These are phyloP conservation scores for Scylla paramamosain DNA, from an alignment of 1,140 invertebrate species.

Conservation along the genomic window DNA sequence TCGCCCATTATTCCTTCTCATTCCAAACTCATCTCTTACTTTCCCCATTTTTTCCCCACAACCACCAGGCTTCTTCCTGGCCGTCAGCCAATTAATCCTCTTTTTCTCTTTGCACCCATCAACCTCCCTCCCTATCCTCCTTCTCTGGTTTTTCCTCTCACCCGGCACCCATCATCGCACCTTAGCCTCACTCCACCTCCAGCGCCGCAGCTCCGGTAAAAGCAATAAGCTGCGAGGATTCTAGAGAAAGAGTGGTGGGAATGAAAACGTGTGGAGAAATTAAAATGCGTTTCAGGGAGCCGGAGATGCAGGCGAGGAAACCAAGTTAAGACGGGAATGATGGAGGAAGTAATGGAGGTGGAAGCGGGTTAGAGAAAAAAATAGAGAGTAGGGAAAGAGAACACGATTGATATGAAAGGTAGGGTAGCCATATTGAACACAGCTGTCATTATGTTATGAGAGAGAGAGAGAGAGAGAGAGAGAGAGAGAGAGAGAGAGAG, in stretches of 20 bases:
- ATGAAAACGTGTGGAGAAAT: conserved; percentile 23
- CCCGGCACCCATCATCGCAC: background rate
- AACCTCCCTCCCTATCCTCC: background rate
- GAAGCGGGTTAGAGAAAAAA: too few species aligned
- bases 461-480: conserved; percentile 34
- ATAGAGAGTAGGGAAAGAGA: too few species aligned
- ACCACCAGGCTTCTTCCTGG: background rate
- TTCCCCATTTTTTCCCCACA: background rate
- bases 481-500: conserved; percentile 18
- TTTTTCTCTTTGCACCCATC: background rate
- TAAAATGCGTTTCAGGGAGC: background rate
- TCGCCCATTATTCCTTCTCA: background rate
- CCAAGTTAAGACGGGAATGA: background rate
- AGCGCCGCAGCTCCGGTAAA: background rate
- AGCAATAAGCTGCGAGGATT: conserved; percentile 13
- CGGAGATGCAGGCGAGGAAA: background rate
- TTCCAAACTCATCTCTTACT: background rate
- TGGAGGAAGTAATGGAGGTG: background rate
- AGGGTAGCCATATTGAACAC: too few species aligned
- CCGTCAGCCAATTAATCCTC: background rate
- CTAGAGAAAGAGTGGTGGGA: background rate
- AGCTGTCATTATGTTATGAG: too few species aligned
- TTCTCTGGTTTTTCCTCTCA: background rate
- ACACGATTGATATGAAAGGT: too few species aligned
- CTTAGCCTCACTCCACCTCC: background rate